Evolutionary conservation across 2,113 vertebrate genomes (phyloP), one percentile per base, ranked within the genome.

Genomic region (Phyllostomus hastatus): DNA sequence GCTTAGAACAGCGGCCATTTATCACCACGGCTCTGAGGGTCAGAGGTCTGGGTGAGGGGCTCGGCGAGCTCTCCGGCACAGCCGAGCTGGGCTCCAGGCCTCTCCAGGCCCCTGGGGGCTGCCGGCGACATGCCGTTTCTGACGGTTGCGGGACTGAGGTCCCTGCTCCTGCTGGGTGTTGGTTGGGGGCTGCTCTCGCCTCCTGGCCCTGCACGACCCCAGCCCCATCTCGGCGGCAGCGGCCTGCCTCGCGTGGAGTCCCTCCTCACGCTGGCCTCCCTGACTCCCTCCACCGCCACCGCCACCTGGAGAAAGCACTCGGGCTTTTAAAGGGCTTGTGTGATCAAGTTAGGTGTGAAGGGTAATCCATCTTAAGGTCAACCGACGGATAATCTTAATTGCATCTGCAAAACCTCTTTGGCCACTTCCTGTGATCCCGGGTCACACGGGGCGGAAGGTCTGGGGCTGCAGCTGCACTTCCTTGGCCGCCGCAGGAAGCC

Each of bases 171-270:
- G 4, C 61, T 10, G 75, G 52, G 4, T 41, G 16, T n/a, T 22
- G 57, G n/a, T 1, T 15, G 31, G n/a, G 24, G 38, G 11, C 48
- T 24, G 5, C 64, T 72, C 16, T 41, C 6, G 24, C 64, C 9
- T 7, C 69, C 50, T 73, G 1, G 48, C 22, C 35, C 66, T 0
- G 5, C 6, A 24, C 9, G 38, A 41, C 41, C 48, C 4, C 8
- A 24, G 22, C 57, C 5, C 59, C n/a, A 35, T n/a, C 88, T 69
- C 84, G 59, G 95, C 70, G 3, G 95, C 70, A 3, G 1, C 5
- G 22, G 81, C 48, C 48, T 9, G 10, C 28, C 38, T 33, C 0
- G 0, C 1, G 28, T 11, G 5, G 4, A 0, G 1, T 1, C 14
- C 31, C 4, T 52, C 33, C 59, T 12, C 38, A 3, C 2, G 1